phyloP scores from a whole-genome alignment of 92 coral and sea anemone genomes.

The Palythoa heliodiscus region DNA sequence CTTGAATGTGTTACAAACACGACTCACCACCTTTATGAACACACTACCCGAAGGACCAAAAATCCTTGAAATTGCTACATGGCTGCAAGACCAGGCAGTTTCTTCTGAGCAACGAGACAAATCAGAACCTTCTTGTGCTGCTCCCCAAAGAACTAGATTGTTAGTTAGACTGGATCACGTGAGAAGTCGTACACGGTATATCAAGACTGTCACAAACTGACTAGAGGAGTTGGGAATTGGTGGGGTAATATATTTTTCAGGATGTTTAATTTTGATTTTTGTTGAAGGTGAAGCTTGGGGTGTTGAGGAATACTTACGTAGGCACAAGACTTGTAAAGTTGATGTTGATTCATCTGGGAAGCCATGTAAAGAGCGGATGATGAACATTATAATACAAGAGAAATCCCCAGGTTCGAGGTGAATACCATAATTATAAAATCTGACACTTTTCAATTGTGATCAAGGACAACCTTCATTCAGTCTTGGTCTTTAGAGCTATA shows the following conservation, averaged over 20 bases:
- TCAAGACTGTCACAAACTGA: constrained; percentile 76
- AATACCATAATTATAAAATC: not conserved
- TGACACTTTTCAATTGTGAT: not conserved
- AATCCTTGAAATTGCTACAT: constrained; percentile 72
- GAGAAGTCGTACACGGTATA: constrained; percentile 76
- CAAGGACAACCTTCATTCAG: no score
- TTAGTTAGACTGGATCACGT: constrained; percentile 84
- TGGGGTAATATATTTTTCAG: constrained; percentile 67
- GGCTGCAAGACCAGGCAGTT: constrained; percentile 80
- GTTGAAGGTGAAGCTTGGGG: constrained; percentile 61
- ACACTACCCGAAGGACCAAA: constrained; percentile 61
- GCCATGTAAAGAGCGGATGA: constrained; percentile 95
- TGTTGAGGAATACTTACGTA: constrained; percentile 70
- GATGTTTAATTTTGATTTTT: constrained; percentile 66
- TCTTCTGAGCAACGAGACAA: not conserved
- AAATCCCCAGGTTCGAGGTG: constrained; percentile 25
- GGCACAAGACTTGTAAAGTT: constrained; percentile 73
- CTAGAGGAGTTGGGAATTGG: constrained; percentile 63
- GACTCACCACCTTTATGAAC: constrained; percentile 48
- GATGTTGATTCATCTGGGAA: constrained; percentile 89
- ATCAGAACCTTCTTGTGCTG: not conserved
- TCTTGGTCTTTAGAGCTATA: no score
- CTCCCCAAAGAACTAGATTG: constrained; percentile 29
- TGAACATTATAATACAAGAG: constrained; percentile 67
- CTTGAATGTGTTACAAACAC: constrained; percentile 47